Evolutionary conservation across 1,140 invertebrate species (phyloP).

Genomic region (Dendrolimus kikuchii): DNA sequence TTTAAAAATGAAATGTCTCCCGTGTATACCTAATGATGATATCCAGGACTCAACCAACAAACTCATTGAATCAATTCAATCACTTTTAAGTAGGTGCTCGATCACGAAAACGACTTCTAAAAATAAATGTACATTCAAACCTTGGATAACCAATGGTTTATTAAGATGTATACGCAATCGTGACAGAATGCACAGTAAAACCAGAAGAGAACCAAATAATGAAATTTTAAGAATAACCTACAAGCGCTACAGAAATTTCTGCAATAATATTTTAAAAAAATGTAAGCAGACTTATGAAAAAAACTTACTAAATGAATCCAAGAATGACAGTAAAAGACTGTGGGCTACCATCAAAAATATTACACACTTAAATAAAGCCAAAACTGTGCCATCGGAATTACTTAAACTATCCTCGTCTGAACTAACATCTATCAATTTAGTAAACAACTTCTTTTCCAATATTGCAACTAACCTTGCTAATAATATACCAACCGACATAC

Average conservation of each 20-base stretch:
- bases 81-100: conserved; percentile 1
- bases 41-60: background rate
- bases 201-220: conserved; percentile 10
- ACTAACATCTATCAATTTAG: conserved; percentile 1
- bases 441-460: conserved; percentile 6
- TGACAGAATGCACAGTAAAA: conserved; percentile 15
- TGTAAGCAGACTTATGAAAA: background rate
- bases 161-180: conserved; percentile 11
- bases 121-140: conserved; percentile 12
- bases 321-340: conserved; percentile 5
- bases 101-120: conserved; percentile 1
- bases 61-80: background rate
- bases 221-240: conserved; percentile 7
- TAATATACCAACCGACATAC: background rate
- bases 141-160: conserved; percentile 14
- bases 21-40: background rate
- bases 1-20: background rate
- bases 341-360: conserved; percentile 7
- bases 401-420: background rate
- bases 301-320: background rate
- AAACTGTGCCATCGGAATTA: background rate
- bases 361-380: background rate
- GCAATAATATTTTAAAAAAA: background rate
- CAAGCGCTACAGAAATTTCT: conserved; percentile 2
- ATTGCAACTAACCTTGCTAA: conserved; percentile 4